phyloP scores from a whole-genome alignment of 2,113 vertebrate species.

The Melierax canorus region DNA sequence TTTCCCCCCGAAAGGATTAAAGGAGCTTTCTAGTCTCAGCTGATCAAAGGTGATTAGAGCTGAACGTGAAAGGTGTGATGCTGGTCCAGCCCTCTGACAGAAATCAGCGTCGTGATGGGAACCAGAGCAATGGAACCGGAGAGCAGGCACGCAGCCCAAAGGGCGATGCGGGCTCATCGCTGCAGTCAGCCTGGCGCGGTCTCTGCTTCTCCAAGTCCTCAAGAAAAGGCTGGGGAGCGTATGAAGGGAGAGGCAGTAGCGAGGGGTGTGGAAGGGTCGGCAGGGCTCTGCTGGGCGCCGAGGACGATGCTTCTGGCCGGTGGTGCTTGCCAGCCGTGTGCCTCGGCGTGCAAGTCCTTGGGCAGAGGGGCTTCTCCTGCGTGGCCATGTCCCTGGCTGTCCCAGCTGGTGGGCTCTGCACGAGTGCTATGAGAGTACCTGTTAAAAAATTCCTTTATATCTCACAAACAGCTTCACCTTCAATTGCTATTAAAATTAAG shows the following conservation, averaged over 20 bases:
- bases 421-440: accelerated
- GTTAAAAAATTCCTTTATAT: not conserved
- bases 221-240: not conserved
- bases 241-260: not conserved
- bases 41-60: not conserved
- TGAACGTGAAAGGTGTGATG: not conserved
- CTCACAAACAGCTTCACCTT: not conserved
- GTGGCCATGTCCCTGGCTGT: not conserved
- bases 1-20: not conserved
- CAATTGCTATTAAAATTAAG: not conserved
- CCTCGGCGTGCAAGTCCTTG: not conserved
- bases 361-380: not conserved
- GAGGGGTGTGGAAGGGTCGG: not conserved
- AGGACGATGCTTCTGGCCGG: not conserved
- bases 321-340: not conserved
- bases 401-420: not conserved
- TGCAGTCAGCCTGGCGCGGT: not conserved
- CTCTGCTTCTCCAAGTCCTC: accelerated
- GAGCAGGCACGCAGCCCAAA: accelerated
- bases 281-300: not conserved
- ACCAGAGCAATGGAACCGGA: not conserved
- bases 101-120: accelerated
- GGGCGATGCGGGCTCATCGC: accelerated
- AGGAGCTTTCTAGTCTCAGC: not conserved
- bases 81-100: not conserved